phyloP scores from a whole-genome alignment of 1,140 invertebrate genomes.

The Melitaea cinxia region DNA sequence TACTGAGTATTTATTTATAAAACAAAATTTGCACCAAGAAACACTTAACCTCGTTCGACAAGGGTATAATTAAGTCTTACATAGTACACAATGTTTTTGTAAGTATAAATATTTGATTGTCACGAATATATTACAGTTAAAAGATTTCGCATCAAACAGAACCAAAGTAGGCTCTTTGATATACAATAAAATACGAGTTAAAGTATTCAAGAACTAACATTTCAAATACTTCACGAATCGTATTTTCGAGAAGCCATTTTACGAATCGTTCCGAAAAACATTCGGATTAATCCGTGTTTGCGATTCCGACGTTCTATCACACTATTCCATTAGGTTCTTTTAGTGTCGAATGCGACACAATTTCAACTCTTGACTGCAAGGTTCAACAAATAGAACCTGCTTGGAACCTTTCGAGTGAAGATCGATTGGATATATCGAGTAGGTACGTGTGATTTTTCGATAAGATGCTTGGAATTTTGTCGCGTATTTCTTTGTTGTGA shows the following conservation, averaged over 20 bases:
- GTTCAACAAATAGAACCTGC: constrained; percentile 30
- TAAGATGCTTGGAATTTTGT: background rate
- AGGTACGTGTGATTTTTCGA: constrained; percentile 8
- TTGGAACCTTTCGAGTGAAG: constrained; percentile 17
- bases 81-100: too few relatives aligned
- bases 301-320: constrained; percentile 27
- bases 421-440: constrained; percentile 30
- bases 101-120: too few relatives aligned
- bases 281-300: constrained; percentile 30
- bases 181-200: background rate
- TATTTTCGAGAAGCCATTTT: constrained; percentile 8
- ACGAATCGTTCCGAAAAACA: constrained; percentile 5
- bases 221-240: constrained; percentile 8
- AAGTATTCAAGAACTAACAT: background rate
- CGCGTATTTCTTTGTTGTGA: background rate
- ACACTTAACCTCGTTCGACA: too few relatives aligned
- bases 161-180: too few relatives aligned
- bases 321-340: constrained; percentile 34
- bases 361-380: constrained; percentile 28
- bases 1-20: too few relatives aligned
- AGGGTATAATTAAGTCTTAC: too few relatives aligned
- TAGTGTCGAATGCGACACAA: constrained; percentile 28
- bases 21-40: too few relatives aligned
- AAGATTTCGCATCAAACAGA: too few relatives aligned
- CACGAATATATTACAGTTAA: too few relatives aligned